Conservation (phyloP, 2,888 invertebrate species). For the Nasonovia ribisnigri region DNA sequence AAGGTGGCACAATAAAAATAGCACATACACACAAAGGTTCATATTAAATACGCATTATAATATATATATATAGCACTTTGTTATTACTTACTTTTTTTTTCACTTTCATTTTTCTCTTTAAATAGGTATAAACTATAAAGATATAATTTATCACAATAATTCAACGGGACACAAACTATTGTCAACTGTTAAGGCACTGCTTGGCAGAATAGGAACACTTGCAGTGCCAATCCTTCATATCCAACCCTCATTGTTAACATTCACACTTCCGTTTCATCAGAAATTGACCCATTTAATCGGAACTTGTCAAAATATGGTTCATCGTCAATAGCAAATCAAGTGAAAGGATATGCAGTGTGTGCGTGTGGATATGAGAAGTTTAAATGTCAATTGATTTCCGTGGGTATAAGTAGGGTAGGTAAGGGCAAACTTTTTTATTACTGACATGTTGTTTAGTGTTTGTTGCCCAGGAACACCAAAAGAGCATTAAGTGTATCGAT, state of each 20-base stretch:
- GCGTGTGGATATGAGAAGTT: neutral
- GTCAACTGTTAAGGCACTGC: constrained; percentile 3
- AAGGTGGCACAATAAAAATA: neutral
- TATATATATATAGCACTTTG: neutral
- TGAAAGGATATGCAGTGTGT: neutral
- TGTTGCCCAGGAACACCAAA: constrained; percentile 25
- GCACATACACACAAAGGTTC: neutral
- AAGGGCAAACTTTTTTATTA: neutral
- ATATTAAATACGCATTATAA: constrained; percentile 11
- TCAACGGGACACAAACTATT: neutral
- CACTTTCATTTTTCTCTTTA: neutral
- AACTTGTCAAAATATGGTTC: neutral
- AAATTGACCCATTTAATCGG: constrained; percentile 46
- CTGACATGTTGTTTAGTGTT: constrained; percentile 32
- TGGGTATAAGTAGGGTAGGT: neutral
- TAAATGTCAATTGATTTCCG: constrained; percentile 8
- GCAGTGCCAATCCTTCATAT: neutral
- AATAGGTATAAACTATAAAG: neutral
- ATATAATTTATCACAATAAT: constrained; percentile 47
- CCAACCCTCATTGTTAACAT: neutral
- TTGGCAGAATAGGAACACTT: constrained; percentile 3
- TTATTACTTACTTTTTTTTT: constrained; percentile 16
- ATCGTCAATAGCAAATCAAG: neutral
- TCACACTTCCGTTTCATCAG: constrained; percentile 4
- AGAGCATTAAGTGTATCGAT: constrained; percentile 29